Evolutionary conservation across 2,888 invertebrate species (phyloP).

Genomic region (Gymnocheta viridis): DNA sequence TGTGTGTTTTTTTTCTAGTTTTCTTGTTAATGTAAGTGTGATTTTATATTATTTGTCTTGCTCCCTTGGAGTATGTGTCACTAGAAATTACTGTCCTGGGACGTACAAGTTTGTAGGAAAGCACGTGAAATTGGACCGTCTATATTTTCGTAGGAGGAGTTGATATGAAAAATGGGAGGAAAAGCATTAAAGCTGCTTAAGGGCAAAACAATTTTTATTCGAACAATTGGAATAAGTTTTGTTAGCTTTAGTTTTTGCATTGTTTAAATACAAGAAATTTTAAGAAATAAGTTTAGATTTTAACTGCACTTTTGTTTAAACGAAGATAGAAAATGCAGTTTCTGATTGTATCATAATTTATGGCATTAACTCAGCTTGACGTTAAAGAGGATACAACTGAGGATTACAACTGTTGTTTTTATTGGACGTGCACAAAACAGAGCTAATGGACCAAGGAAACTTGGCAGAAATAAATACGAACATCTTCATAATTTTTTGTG

Average conservation of each 20-base stretch:
- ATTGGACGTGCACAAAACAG: no score
- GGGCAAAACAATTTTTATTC: constrained; percentile 17
- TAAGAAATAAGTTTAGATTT: not conserved
- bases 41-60: constrained; percentile 36
- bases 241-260: not conserved
- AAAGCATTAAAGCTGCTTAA: not conserved
- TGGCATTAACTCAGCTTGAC: no score
- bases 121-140: constrained; percentile 1
- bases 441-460: no score
- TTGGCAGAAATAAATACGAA: no score
- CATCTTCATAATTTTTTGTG: no score
- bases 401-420: no score
- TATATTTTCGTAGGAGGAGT: not conserved
- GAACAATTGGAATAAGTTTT: not conserved
- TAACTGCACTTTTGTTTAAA: not conserved
- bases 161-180: not conserved
- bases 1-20: not conserved
- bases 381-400: no score
- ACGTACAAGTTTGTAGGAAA: constrained; percentile 1
- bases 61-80: constrained; percentile 62
- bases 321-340: no score
- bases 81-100: constrained; percentile 60
- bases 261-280: not conserved
- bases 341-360: no score
- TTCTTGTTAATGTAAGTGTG: not conserved